Evolutionary conservation across 2,113 vertebrate genomes (phyloP), one percentile per base, ranked within the genome.

Genomic region (Tragelaphus imberbis): DNA sequence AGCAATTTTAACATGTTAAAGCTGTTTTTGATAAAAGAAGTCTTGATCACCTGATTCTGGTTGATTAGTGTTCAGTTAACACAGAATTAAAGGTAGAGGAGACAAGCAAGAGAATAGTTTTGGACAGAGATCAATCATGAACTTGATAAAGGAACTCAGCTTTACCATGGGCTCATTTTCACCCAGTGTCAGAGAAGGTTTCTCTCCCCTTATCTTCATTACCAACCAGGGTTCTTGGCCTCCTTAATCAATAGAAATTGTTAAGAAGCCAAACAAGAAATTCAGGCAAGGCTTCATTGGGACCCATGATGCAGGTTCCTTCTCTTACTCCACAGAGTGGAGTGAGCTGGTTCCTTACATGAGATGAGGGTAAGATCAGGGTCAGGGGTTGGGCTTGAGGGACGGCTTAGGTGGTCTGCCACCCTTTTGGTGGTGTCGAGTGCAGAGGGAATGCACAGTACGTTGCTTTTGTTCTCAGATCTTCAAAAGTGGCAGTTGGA

Each of bases 351-450:
- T 3, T 51, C 28, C 79, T 81, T 51, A 33, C 16, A 51, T 11
- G 9, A 28, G 2, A 4, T 12, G 47, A 51, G 47, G 77, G 15
- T 30, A 30, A 8, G 44, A 49, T 27, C 5, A 16, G 27, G 28
- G 0, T 30, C 47, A 33, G 79, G 4, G 47, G 2, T 51, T 10
- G 7, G 2, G 1, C 9, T 3, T 17, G 28, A 81, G 28, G 47
- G 79, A 30, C 33, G 28, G 15, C 28, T 51, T 30, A 33, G 16
- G 28, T 51, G 28, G 44, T 51, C 28, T 80, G 16, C 47, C 5
- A 51, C 28, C 0, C 79, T 6, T 12, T 81, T 5, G 15, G 16
- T 6, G 28, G 9, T 12, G 9, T 49, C 5, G 5, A 33, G 28
- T 33, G 47, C 47, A 49, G 28, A 5, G 5, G 8, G 16, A 28